Conservation (phyloP, 2,888 invertebrate genomes). For the Mimas tiliae region DNA sequence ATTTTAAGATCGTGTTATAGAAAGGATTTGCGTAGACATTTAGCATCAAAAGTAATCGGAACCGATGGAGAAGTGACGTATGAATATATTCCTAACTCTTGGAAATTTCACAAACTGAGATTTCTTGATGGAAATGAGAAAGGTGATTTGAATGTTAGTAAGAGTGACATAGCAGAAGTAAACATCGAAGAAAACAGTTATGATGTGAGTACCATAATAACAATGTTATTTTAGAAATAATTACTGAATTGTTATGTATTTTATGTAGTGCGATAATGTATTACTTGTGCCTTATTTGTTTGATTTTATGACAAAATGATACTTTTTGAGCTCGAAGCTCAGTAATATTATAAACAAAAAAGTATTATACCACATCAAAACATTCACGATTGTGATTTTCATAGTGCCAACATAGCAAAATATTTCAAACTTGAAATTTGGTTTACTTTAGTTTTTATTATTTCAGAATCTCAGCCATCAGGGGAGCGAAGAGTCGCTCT, state of each 20-base stretch:
- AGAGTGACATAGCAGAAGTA: slow-evolving; percentile 34
- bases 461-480: slow-evolving; percentile 19
- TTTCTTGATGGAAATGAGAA: slow-evolving; percentile 43
- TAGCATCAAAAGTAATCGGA: slow-evolving; percentile 42
- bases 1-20: slow-evolving; percentile 50
- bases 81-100: slow-evolving; percentile 44
- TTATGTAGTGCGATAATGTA: too few relatives aligned
- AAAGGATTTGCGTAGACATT: slow-evolving; percentile 46
- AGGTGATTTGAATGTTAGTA: slow-evolving; percentile 24
- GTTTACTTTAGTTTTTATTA: neutral
- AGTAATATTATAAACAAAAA: too few relatives aligned
- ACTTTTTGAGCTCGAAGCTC: too few relatives aligned
- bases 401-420: neutral
- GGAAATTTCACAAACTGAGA: slow-evolving; percentile 50
- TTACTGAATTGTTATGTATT: too few relatives aligned
- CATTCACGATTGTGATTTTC: too few relatives aligned
- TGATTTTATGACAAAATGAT: too few relatives aligned
- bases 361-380: too few relatives aligned
- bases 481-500: slow-evolving; percentile 20
- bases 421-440: neutral
- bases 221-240: too few relatives aligned
- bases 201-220: slow-evolving; percentile 36
- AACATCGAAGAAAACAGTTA: slow-evolving; percentile 36
- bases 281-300: too few relatives aligned
- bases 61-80: slow-evolving; percentile 45